Conservation (phyloP, 2,888 invertebrate species). For the Actias luna region DNA sequence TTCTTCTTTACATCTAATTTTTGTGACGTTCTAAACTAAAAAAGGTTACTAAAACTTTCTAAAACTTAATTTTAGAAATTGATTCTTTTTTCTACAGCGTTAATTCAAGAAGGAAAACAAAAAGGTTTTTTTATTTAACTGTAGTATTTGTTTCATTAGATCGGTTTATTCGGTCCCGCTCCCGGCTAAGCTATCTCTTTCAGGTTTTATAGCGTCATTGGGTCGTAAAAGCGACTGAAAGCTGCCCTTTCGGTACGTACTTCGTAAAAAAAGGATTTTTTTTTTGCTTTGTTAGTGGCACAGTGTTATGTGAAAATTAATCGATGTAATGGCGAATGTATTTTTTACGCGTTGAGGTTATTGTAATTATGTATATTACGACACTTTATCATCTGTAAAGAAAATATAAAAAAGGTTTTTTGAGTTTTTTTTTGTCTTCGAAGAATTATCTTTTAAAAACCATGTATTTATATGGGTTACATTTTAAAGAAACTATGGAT, state of each 20-base stretch:
- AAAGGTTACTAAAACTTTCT: too few species aligned
- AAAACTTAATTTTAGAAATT: too few species aligned
- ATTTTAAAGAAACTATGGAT: too few species aligned
- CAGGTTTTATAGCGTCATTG: constrained; percentile 34
- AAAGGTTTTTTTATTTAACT: constrained; percentile 29
- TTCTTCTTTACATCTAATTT: too few species aligned
- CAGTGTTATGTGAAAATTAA: neutral
- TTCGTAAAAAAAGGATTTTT: constrained; percentile 23
- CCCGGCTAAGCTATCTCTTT: constrained; percentile 32
- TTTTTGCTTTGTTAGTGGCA: neutral
- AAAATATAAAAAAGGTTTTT: neutral
- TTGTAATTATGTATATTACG: neutral
- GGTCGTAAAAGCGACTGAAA: constrained; percentile 36
- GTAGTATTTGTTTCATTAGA: constrained; percentile 40
- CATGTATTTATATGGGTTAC: too few species aligned
- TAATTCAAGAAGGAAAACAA: neutral
- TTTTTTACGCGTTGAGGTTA: neutral
- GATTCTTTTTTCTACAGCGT: neutral
- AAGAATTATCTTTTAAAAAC: too few species aligned
- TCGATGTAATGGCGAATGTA: neutral
- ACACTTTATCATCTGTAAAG: neutral
- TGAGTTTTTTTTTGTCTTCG: too few species aligned
- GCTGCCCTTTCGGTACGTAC: constrained; percentile 33
- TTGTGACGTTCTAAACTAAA: too few species aligned
- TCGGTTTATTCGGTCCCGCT: constrained; percentile 19